A percentile compares a stretch with the other conserved stretches of the same genome.
phyloP scores from a whole-genome alignment of 2,113 vertebrate species.

The Megaceryle maxima region DNA sequence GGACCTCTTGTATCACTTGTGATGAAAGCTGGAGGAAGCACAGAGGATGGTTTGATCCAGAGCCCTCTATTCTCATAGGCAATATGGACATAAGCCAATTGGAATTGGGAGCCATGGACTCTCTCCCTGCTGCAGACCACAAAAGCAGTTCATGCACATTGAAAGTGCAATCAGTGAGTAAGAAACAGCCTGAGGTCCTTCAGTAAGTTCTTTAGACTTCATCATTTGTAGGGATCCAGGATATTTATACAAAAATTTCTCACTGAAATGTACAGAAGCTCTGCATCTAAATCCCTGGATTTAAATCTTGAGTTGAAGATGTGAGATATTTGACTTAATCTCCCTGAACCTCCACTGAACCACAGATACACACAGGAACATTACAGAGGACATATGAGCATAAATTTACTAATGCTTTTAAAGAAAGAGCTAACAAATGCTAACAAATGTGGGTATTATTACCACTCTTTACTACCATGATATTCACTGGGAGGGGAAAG shows the following conservation, averaged over 20 bases:
- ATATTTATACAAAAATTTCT: neutral
- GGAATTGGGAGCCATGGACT: neutral
- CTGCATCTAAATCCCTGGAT: neutral
- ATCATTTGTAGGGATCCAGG: neutral
- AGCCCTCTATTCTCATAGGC: neutral
- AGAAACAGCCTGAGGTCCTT: neutral
- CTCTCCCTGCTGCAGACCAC: neutral
- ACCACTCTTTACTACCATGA: neutral
- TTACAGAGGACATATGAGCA: neutral
- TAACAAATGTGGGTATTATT: neutral
- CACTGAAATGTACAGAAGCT: neutral
- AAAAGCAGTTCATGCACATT: neutral
- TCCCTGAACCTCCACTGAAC: neutral
- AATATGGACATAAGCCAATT: neutral
- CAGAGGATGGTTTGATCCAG: neutral
- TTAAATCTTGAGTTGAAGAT: neutral
- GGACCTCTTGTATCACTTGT: neutral
- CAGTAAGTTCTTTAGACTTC: neutral
- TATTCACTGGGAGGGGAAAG: neutral
- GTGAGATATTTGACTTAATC: neutral
- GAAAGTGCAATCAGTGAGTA: neutral
- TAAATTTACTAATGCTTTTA: neutral
- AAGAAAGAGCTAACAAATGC: neutral
- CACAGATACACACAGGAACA: neutral
- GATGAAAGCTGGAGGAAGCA: neutral